phyloP scores from a whole-genome alignment of 2,113 vertebrate genomes.

The Montifringilla adamsi region DNA sequence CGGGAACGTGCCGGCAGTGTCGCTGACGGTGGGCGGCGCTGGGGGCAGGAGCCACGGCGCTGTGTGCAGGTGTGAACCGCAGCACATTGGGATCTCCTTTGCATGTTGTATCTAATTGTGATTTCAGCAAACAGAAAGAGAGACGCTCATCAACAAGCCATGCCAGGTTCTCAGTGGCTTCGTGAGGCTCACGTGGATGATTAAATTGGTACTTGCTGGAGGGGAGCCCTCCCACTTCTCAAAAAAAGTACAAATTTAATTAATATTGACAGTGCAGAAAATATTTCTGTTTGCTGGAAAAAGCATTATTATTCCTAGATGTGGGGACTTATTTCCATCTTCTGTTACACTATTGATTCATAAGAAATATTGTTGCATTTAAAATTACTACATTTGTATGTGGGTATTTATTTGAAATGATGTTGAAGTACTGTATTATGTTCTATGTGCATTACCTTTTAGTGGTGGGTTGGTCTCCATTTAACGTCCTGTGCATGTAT shows the following conservation, averaged over 20 bases:
- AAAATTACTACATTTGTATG: conserved; percentile 87
- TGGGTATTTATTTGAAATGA: conserved; percentile 98
- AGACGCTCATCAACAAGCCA: conserved; percentile 78
- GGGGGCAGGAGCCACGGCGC: conserved; percentile 83
- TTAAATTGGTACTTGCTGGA: conserved; percentile 67
- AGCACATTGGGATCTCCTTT: conserved; percentile 68
- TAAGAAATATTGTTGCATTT: conserved; percentile 92
- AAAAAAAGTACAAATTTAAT: conserved; percentile 82
- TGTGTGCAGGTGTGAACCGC: conserved; percentile 82
- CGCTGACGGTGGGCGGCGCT: conserved; percentile 72
- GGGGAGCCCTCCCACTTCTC: conserved; percentile 40
- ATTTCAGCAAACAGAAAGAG: conserved; percentile 98
- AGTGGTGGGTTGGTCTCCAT: conserved; percentile 89
- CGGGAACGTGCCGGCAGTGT: conserved; percentile 61
- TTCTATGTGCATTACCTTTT: conserved; percentile 93
- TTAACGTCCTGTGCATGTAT: conserved; percentile 92
- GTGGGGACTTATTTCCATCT: conserved; percentile 88
- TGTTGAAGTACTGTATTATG: conserved; percentile 93
- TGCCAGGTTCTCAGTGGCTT: conserved; percentile 57
- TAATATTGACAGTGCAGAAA: conserved; percentile 45
- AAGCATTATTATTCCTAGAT: conserved; percentile 84
- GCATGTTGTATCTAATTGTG: conserved; percentile 83
- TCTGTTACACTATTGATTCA: conserved; percentile 96
- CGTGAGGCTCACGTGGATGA: conserved; percentile 74
- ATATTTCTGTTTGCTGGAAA: conserved; percentile 99